A percentile compares a stretch with the other conserved stretches of the same genome.
Conservation (phyloP, 2,888 invertebrate species). For the Drosophila atripex region DNA sequence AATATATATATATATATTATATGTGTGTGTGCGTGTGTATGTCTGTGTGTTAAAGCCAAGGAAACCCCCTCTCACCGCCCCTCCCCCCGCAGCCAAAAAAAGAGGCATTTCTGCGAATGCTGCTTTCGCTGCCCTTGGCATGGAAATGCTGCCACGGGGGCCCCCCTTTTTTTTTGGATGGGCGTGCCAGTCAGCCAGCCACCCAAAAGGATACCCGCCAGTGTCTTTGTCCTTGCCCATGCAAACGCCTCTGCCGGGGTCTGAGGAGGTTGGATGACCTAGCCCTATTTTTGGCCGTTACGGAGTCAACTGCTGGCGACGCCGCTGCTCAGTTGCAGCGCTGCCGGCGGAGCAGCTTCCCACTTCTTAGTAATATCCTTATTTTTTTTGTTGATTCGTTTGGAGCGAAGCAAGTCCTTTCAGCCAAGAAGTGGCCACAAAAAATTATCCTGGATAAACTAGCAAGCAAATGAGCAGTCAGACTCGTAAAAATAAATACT, state of each 20-base stretch:
- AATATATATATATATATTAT: neutral
- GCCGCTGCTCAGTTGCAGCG: slow-evolving; percentile 19
- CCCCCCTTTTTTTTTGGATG: slow-evolving; percentile 32
- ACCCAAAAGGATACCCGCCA: slow-evolving; percentile 22
- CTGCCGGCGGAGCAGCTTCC: slow-evolving; percentile 14
- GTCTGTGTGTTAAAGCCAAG: neutral
- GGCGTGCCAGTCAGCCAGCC: slow-evolving; percentile 44
- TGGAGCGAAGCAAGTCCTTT: neutral
- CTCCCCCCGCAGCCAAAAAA: too few relatives aligned
- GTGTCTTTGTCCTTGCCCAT: slow-evolving; percentile 27
- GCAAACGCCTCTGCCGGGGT: slow-evolving; percentile 6
- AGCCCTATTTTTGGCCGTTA: slow-evolving; percentile 71
- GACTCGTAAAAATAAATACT: too few relatives aligned
- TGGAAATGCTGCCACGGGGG: slow-evolving; percentile 46
- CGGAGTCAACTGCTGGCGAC: slow-evolving; percentile 22
- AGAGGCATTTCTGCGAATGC: slow-evolving; percentile 25
- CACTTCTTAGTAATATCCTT: neutral
- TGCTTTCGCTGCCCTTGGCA: slow-evolving; percentile 65
- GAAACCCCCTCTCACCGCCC: neutral
- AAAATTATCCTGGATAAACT: neutral
- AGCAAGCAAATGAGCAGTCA: neutral
- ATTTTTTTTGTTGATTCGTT: neutral
- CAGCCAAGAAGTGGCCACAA: neutral
- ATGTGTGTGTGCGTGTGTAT: neutral
- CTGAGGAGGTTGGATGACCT: slow-evolving; percentile 62